Evolutionary conservation across 64 coral and sea anemone genomes (phyloP).

Genomic region (Stichodactyla helianthus): DNA sequence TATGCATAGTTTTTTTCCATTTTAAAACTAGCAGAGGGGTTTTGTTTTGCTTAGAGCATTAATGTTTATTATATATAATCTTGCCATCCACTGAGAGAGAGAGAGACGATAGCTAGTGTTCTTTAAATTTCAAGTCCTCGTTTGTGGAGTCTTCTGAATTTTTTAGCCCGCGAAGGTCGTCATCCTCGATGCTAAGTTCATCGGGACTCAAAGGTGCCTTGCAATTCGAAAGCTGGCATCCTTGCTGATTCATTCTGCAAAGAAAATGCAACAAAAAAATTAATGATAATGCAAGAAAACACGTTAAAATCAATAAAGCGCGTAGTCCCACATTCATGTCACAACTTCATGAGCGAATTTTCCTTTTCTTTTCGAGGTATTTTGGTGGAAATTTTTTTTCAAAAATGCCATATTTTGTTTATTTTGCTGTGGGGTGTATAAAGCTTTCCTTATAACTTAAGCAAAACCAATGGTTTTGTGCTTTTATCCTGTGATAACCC

Average conservation of each 20-base stretch:
- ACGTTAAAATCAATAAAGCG: conserved; percentile 4
- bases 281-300: not conserved
- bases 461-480: not conserved
- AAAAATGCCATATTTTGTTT: conserved; percentile 18
- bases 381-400: conserved; percentile 22
- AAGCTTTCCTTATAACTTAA: not conserved
- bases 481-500: not conserved
- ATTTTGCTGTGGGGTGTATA: conserved; percentile 15
- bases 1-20: not conserved
- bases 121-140: conserved; percentile 14
- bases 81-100: not conserved
- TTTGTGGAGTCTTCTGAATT: conserved; percentile 60
- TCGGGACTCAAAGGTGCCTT: conserved; percentile 53
- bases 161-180: conserved; percentile 77
- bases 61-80: not conserved
- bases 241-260: conserved; percentile 63
- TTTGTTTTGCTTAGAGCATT: not conserved
- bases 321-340: not conserved
- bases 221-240: conserved; percentile 44
- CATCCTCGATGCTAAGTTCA: conserved; percentile 48
- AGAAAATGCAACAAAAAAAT: conserved; percentile 4
- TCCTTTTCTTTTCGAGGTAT: not conserved
- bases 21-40: not conserved
- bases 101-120: conserved; percentile 2
- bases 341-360: conserved; percentile 7